Percentiles rank a stretch among this genome's conserved stretches.
These are phyloP conservation scores for Steinernema feltiae DNA, from an alignment of 1,140 invertebrate genomes.

Conservation along the genomic window DNA sequence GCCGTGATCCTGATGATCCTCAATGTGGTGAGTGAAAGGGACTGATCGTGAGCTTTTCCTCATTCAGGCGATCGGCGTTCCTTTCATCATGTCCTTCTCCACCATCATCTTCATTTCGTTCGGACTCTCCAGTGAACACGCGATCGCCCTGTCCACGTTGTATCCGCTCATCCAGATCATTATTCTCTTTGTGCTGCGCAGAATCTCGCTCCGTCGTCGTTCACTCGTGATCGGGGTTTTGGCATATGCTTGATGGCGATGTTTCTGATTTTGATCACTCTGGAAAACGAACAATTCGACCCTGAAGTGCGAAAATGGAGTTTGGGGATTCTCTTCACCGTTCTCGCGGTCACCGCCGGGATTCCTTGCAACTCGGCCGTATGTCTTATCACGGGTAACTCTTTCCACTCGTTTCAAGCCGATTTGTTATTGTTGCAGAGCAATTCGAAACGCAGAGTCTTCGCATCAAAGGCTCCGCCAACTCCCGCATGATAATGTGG, in stretches of 20 bases:
- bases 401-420: neutral
- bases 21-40: neutral
- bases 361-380: slow-evolving; percentile 1
- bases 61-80: neutral
- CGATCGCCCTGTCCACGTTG: neutral
- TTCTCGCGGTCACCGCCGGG: neutral
- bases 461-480: neutral
- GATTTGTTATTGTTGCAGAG: neutral
- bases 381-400: neutral
- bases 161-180: neutral
- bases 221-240: neutral
- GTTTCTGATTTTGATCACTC: neutral
- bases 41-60: neutral
- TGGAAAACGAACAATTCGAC: neutral
- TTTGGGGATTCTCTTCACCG: neutral
- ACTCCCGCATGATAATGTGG: slow-evolving; percentile 5
- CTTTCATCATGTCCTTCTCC: slow-evolving; percentile 6
- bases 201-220: neutral
- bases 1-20: neutral
- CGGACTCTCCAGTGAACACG: neutral
- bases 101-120: neutral
- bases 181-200: neutral
- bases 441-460: neutral
- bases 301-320: neutral
- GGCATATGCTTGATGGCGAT: neutral